Evolutionary conservation across 2,888 invertebrate species (phyloP).

Genomic region (Habroteleia sp.): DNA sequence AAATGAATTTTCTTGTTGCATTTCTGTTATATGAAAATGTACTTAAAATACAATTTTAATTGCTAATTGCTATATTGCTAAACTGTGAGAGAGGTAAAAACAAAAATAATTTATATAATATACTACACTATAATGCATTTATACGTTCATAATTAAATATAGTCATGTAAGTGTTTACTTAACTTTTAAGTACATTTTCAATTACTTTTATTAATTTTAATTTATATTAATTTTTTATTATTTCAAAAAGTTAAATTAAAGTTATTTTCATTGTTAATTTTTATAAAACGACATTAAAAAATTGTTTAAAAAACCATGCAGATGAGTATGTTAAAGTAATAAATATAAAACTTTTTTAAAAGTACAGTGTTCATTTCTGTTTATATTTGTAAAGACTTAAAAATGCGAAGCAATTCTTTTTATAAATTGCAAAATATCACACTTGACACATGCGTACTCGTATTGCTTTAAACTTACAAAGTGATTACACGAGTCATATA

Average conservation of each 20-base stretch:
- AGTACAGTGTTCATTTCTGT: constrained; percentile 1
- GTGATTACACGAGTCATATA: constrained; percentile 58
- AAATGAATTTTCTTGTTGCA: not conserved
- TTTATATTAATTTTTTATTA: not conserved
- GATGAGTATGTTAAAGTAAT: constrained; percentile 37
- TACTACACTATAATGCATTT: too few relatives aligned
- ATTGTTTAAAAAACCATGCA: constrained; percentile 34
- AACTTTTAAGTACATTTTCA: constrained; percentile 5
- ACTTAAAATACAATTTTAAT: constrained; percentile 4
- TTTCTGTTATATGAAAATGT: constrained; percentile 8
- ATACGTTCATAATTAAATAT: too few relatives aligned
- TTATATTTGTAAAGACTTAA: constrained; percentile 21
- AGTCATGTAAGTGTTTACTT: too few relatives aligned
- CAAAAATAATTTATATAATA: constrained; percentile 1
- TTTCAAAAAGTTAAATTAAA: constrained; percentile 4
- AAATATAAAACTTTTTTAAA: not conserved
- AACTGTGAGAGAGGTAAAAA: too few relatives aligned
- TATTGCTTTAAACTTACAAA: constrained; percentile 59
- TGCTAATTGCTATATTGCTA: too few relatives aligned
- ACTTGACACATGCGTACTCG: constrained; percentile 50
- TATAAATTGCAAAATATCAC: constrained; percentile 50
- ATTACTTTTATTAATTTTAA: not conserved
- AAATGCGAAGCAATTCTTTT: constrained; percentile 21
- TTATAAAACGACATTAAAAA: constrained; percentile 9
- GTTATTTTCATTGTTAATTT: constrained; percentile 8